These are phyloP conservation scores for Rhynchotus rufescens DNA, from an alignment of 2,797 vertebrate species.

Conservation along the genomic window DNA sequence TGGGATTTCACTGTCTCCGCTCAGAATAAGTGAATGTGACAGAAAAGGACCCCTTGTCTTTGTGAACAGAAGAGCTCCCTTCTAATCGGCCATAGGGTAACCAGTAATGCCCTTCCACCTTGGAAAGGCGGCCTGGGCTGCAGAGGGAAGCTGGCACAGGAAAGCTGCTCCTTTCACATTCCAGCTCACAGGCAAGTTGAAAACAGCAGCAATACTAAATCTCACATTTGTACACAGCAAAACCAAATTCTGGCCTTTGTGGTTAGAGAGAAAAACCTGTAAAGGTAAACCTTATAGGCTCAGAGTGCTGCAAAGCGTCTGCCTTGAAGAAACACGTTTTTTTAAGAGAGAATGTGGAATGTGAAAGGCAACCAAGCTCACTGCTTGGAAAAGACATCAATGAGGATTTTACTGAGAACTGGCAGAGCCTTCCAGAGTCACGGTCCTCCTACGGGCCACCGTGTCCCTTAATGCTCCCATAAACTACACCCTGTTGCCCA, in stretches of 20 bases:
- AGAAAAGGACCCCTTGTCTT: not conserved
- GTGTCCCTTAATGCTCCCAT: not conserved
- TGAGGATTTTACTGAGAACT: not conserved
- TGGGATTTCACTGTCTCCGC: not conserved
- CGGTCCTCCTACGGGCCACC: accelerated
- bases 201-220: not conserved
- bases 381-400: not conserved
- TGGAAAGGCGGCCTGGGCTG: not conserved
- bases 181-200: not conserved
- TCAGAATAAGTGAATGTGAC: not conserved
- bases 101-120: not conserved
- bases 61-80: not conserved
- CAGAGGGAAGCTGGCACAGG: not conserved
- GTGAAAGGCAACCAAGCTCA: not conserved
- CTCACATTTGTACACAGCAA: not conserved
- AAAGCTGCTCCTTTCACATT: not conserved
- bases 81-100: not conserved
- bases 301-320: accelerated
- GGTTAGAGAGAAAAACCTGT: not conserved
- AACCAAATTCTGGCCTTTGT: not conserved
- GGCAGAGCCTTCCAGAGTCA: not conserved
- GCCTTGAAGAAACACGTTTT: not conserved
- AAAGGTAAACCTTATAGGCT: not conserved
- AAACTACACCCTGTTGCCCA: not conserved
- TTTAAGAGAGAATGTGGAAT: not conserved